phyloP scores from a whole-genome alignment of 2,113 vertebrate genomes.

The Benitochromis conjunctus region DNA sequence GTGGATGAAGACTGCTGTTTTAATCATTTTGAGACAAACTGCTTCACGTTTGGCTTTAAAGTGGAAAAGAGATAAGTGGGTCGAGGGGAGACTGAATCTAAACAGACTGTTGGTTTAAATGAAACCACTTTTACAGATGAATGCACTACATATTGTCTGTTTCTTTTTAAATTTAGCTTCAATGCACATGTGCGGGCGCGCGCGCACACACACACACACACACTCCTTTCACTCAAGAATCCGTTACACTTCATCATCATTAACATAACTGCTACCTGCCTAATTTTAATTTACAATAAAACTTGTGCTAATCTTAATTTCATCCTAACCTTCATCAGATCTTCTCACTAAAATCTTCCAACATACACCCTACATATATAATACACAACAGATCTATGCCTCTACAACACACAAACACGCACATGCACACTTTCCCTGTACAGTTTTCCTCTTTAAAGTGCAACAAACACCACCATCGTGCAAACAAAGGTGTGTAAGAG shows the following conservation, averaged over 20 bases:
- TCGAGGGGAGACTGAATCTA: not conserved
- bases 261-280: not conserved
- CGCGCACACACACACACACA: not conserved
- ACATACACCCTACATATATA: rapidly evolving
- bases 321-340: not conserved
- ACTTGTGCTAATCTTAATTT: not conserved
- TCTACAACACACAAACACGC: not conserved
- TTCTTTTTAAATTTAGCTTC: rapidly evolving
- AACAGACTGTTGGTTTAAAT: not conserved
- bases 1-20: not conserved
- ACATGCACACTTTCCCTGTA: not conserved
- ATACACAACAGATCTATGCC: not conserved
- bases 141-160: not conserved
- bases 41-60: not conserved
- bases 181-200: rapidly evolving
- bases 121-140: not conserved
- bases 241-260: not conserved
- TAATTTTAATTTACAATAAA: too few relatives aligned
- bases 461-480: not conserved
- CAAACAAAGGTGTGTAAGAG: constrained; percentile 35
- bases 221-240: too few relatives aligned
- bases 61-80: not conserved
- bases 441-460: not conserved
- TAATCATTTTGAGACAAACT: not conserved
- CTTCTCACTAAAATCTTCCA: not conserved